Base-by-base conservation (phyloP, 2,888 invertebrate genomes). In the Meloe dianella region DNA sequence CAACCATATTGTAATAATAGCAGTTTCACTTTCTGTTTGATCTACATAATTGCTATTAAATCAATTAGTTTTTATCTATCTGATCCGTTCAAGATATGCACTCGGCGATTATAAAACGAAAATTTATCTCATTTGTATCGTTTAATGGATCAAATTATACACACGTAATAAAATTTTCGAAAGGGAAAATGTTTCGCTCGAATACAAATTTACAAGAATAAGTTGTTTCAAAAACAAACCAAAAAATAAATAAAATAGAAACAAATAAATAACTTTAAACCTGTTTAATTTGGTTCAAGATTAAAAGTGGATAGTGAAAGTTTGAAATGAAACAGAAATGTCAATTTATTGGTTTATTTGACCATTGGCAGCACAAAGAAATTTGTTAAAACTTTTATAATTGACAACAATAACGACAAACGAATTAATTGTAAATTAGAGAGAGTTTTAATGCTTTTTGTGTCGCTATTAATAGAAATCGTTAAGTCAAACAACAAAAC, bases 281-380 rank as follows among this genome's bases (percentile, higher is more conserved):
- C 54, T 54, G 54, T 54, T 54, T 54, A 54, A 54, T 54, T 54
- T 54, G 54, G 54, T 54, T 54, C 54, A 54, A 54, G 54, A 54
- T 54, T 54, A 24, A 54, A 24, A 54, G 54, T 54, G 54, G 54
- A 24, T 12, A 54, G 54, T 54, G 54, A 54, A 54, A 54, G 54
- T 54, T 27, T 54, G 6, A 54, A 54, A 27, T 54, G 54, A 54
- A 54, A 27, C 27, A 54, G 54, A 54, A 54, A 27, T 54, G 54
- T 27, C 54, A 27, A 54, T 54, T 54, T 54, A 54, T 54, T 20
- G 47, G 20, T 47, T 51, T 12, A 22, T 51, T 38, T 54, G 54
- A 7, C 24, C 14, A 27, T 24, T 54, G 24, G 24, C 7, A 14
- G 10, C 20, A 54, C 12, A 22, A 22, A 12, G 24, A 54, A 54